phyloP scores from a whole-genome alignment of 2,797 vertebrate species.

The Phalanger gymnotis region DNA sequence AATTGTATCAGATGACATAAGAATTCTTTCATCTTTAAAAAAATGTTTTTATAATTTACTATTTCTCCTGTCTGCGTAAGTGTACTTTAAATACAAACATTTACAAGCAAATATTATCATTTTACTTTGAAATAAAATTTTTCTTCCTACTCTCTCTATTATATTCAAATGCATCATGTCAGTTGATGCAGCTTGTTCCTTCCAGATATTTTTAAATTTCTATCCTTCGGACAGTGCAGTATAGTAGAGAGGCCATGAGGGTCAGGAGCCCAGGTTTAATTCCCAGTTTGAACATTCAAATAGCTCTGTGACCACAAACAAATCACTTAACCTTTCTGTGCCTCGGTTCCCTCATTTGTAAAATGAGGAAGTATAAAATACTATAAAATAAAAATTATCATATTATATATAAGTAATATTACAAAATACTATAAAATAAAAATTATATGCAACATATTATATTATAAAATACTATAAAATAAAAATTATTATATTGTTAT shows the following conservation, averaged over 20 bases:
- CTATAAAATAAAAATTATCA: no score
- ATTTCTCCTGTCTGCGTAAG: background rate
- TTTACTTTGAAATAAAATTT: background rate
- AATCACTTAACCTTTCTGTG: background rate
- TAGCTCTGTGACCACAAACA: background rate
- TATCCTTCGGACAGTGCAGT: background rate
- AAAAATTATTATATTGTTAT: no score
- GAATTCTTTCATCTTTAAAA: background rate
- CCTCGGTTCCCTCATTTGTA: background rate
- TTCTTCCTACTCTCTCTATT: background rate
- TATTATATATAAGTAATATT: no score
- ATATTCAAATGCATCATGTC: background rate
- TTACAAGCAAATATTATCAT: background rate
- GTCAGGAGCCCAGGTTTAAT: background rate
- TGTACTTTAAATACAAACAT: background rate
- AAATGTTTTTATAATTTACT: background rate
- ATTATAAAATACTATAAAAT: no score
- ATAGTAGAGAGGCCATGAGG: background rate
- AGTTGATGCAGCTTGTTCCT: background rate
- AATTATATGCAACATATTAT: no score
- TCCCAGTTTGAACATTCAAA: background rate
- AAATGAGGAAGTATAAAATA: background rate
- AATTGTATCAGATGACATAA: background rate
- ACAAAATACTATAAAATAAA: no score
- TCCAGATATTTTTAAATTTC: background rate